Conservation (phyloP, 2,113 vertebrate species). For the Sinocyclocheilus grahami region DNA sequence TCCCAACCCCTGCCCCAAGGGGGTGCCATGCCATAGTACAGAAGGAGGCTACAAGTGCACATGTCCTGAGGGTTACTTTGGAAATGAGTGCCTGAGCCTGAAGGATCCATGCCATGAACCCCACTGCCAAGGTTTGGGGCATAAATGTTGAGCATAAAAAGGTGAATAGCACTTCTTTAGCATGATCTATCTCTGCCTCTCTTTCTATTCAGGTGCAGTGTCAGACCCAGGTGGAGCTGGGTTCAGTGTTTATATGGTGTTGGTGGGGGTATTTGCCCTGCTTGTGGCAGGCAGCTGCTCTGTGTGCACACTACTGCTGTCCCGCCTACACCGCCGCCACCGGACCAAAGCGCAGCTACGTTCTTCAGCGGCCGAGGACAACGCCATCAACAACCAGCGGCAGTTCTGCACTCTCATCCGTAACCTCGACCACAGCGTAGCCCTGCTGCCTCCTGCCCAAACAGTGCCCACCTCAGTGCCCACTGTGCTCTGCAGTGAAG, state of each 20-base stretch:
- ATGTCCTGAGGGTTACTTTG: slow-evolving; percentile 75
- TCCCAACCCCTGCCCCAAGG: slow-evolving; percentile 76
- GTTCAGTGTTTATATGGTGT: slow-evolving; percentile 73
- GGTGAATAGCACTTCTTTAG: neutral
- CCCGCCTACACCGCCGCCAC: slow-evolving; percentile 69
- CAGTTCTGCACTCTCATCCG: slow-evolving; percentile 78
- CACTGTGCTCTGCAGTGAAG: slow-evolving; percentile 67
- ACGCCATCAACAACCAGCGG: slow-evolving; percentile 80
- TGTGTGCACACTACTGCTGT: slow-evolving; percentile 68
- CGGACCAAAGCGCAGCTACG: slow-evolving; percentile 70
- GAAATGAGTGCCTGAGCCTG: slow-evolving; percentile 71
- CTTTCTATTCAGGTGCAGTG: slow-evolving; percentile 61
- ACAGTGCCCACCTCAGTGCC: slow-evolving; percentile 49
- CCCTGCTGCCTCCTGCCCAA: slow-evolving; percentile 55
- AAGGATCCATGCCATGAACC: slow-evolving; percentile 72
- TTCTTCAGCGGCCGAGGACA: slow-evolving; percentile 54
- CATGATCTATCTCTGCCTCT: slow-evolving; percentile 3
- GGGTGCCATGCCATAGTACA: slow-evolving; percentile 65
- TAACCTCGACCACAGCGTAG: slow-evolving; percentile 71
- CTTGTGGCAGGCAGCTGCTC: slow-evolving; percentile 68
- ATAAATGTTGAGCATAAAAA: neutral
- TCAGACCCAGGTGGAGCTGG: slow-evolving; percentile 59
- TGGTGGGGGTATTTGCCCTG: slow-evolving; percentile 70
- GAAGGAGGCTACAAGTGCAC: slow-evolving; percentile 70
- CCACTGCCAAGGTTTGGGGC: slow-evolving; percentile 73